Conservation (phyloP, 1,140 invertebrate genomes). For the Formica exsecta region DNA sequence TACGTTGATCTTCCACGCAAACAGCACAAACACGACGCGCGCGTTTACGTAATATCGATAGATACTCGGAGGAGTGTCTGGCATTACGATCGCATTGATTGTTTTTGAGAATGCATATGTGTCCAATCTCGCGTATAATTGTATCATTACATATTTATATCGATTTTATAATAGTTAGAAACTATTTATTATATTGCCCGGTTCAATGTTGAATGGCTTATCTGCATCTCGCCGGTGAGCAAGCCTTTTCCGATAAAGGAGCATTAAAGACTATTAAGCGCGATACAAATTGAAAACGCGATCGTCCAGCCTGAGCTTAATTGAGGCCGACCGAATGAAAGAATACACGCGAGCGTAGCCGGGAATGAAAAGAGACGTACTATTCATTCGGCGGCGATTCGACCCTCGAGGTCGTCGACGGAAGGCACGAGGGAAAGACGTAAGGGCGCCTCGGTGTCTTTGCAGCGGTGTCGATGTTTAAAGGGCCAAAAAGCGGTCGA, state of each 20-base stretch:
- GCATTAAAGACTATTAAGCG: constrained; percentile 34
- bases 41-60: constrained; percentile 52
- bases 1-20: constrained; percentile 65
- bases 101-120: not conserved
- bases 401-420: constrained; percentile 68
- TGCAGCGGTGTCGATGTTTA: constrained; percentile 75
- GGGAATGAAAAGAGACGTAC: constrained; percentile 56
- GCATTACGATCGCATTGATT: not conserved
- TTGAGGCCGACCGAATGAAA: constrained; percentile 40
- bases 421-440: constrained; percentile 45
- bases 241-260: not conserved
- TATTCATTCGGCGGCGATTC: constrained; percentile 63
- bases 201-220: not conserved
- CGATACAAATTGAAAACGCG: constrained; percentile 56
- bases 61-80: not conserved
- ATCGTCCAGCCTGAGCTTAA: constrained; percentile 28
- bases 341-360: constrained; percentile 18
- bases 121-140: not conserved
- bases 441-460: constrained; percentile 68
- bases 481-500: constrained; percentile 72
- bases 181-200: not conserved
- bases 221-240: not conserved
- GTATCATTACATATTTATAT: constrained; percentile 1
- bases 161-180: not conserved
- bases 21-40: constrained; percentile 38